Conservation (phyloP, 2,888 invertebrate species). For the Linyphia triangularis region DNA sequence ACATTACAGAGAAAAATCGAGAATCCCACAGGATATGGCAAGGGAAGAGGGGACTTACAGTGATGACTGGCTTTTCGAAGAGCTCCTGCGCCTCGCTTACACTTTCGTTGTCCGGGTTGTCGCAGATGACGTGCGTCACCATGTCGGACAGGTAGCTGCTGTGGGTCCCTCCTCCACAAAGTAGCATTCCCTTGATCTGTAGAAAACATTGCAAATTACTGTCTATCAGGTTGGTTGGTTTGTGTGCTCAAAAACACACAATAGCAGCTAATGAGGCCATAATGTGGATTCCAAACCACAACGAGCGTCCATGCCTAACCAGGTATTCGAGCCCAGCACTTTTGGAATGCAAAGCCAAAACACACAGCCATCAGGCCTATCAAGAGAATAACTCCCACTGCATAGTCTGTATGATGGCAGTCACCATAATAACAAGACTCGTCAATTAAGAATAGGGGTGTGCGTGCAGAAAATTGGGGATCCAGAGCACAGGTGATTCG, state of each 20-base stretch:
- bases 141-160: conserved; percentile 93
- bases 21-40: too few species aligned
- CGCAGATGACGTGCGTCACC: conserved; percentile 95
- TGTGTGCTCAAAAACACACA: too few species aligned
- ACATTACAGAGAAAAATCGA: too few species aligned
- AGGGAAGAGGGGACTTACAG: conserved; percentile 79
- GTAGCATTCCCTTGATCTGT: conserved; percentile 75
- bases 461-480: too few species aligned
- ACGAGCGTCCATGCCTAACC: too few species aligned
- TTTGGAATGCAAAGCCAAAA: too few species aligned
- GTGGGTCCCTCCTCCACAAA: conserved; percentile 87
- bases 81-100: conserved; percentile 94
- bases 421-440: too few species aligned
- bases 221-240: too few species aligned
- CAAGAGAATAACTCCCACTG: neutral
- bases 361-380: neutral
- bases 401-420: neutral
- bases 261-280: neutral
- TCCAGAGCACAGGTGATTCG: too few species aligned
- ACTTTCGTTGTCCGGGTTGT: conserved; percentile 91
- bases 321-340: too few species aligned
- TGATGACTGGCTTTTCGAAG: conserved; percentile 94
- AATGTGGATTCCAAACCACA: too few species aligned
- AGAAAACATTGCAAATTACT: neutral
- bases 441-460: too few species aligned